phyloP scores from a whole-genome alignment of 2,888 invertebrate genomes.

The Sisyra nigra region DNA sequence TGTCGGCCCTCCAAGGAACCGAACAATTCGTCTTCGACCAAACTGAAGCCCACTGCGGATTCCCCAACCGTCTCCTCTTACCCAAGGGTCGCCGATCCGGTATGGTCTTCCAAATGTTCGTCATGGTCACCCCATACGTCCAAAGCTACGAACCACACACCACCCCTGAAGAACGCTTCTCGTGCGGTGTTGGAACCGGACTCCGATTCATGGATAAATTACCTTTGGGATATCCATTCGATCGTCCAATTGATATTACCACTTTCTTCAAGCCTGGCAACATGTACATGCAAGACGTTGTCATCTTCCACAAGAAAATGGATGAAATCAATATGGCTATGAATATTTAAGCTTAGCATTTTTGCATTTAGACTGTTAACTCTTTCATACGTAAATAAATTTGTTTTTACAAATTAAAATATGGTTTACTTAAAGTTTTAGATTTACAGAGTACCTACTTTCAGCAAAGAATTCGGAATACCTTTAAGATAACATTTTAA shows the following conservation, averaged over 20 bases:
- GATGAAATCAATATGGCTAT: slow-evolving; percentile 1
- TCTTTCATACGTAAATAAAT: not conserved
- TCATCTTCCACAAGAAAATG: slow-evolving; percentile 40
- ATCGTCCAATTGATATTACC: slow-evolving; percentile 41
- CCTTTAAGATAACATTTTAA: no score
- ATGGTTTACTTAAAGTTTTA: not conserved
- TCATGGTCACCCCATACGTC: slow-evolving; percentile 28
- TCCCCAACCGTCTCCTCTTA: slow-evolving; percentile 43
- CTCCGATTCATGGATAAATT: slow-evolving; percentile 38
- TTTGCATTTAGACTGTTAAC: no score
- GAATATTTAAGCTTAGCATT: no score
- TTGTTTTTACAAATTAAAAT: not conserved
- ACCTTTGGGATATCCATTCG: slow-evolving; percentile 59
- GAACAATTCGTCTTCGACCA: slow-evolving; percentile 31
- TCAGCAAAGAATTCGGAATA: no score
- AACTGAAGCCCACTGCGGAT: slow-evolving; percentile 35
- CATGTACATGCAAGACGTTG: slow-evolving; percentile 41
- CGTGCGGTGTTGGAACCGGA: slow-evolving; percentile 36
- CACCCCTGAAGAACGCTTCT: slow-evolving; percentile 29
- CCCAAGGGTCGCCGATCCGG: slow-evolving; percentile 51
- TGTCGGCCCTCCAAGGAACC: slow-evolving; percentile 29
- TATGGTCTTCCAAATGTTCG: slow-evolving; percentile 34
- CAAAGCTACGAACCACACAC: slow-evolving; percentile 27
- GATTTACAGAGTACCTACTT: not conserved
- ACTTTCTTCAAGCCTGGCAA: slow-evolving; percentile 43